A percentile compares a stretch with the other conserved stretches of the same genome.
Conservation (phyloP, 2,888 invertebrate species). For the Parnassius smintheus region DNA sequence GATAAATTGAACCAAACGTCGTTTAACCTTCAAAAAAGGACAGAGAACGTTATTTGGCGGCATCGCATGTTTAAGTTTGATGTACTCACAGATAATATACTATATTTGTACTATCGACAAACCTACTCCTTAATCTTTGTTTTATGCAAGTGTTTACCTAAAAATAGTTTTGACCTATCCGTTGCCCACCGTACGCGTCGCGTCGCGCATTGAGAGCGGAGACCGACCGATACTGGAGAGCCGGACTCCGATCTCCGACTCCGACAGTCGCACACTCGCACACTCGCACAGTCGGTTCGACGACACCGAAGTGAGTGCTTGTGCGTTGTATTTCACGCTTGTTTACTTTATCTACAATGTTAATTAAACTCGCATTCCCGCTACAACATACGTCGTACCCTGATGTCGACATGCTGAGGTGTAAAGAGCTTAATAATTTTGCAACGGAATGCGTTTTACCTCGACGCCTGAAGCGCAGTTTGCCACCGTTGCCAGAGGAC, state of each 20-base stretch:
- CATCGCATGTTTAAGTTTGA: constrained; percentile 38
- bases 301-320: constrained; percentile 46
- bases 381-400: constrained; percentile 51
- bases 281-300: constrained; percentile 33
- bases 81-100: neutral
- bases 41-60: constrained; percentile 40
- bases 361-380: constrained; percentile 62
- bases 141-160: constrained; percentile 42
- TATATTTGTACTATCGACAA: constrained; percentile 30
- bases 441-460: constrained; percentile 66
- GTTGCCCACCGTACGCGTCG: constrained; percentile 28
- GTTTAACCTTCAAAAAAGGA: constrained; percentile 31
- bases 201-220: constrained; percentile 1
- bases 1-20: constrained; percentile 18
- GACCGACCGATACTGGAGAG: no score
- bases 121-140: constrained; percentile 33
- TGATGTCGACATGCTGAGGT: constrained; percentile 65
- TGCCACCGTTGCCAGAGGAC: constrained; percentile 68
- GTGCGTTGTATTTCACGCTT: constrained; percentile 31
- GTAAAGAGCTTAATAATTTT: constrained; percentile 58
- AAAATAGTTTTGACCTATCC: constrained; percentile 45
- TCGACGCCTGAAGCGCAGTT: constrained; percentile 55
- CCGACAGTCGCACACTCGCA: neutral
- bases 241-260: no score
- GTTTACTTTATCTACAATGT: constrained; percentile 41